These are phyloP conservation scores for Forbesichthys papilliferus DNA, from an alignment of 2,113 vertebrate species.

Conservation along the genomic window DNA sequence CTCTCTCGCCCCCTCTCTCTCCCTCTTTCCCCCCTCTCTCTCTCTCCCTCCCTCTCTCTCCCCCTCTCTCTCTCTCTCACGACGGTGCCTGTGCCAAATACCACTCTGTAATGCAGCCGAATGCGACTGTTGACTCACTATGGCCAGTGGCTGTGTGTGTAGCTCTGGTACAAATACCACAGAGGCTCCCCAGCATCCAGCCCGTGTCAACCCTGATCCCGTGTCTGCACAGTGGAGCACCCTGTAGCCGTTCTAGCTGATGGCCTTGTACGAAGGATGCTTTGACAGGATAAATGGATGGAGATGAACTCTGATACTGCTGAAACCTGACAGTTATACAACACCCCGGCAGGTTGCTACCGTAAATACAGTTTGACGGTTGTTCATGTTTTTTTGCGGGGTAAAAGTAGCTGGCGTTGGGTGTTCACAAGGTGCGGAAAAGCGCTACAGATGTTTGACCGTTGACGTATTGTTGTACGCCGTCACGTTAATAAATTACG, in stretches of 20 bases:
- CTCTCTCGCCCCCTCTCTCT: conserved; percentile 16
- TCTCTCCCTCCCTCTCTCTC: conserved; percentile 7
- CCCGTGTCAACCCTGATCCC: conserved; percentile 17
- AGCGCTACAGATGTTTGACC: too few relatives aligned
- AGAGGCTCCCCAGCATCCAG: conserved; percentile 29
- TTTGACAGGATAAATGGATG: background rate
- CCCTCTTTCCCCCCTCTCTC: conserved; percentile 15
- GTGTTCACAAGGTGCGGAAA: too few relatives aligned
- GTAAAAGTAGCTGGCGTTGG: too few relatives aligned
- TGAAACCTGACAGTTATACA: background rate
- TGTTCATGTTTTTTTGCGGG: too few relatives aligned
- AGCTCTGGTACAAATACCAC: conserved; percentile 44
- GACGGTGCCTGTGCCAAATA: conserved; percentile 32
- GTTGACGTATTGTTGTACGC: too few relatives aligned
- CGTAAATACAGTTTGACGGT: too few relatives aligned
- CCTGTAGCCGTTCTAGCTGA: too few relatives aligned
- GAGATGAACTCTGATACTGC: background rate
- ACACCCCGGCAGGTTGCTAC: too few relatives aligned
- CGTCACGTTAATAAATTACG: too few relatives aligned
- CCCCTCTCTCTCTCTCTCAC: background rate
- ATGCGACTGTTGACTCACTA: conserved; percentile 13
- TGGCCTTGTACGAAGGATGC: background rate
- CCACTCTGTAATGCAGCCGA: conserved; percentile 11
- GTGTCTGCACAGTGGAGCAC: conserved; percentile 1
- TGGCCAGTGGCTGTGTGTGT: conserved; percentile 13